Evolutionary conservation across 2,113 vertebrate species (phyloP).

Genomic region (Myotis davidii): DNA sequence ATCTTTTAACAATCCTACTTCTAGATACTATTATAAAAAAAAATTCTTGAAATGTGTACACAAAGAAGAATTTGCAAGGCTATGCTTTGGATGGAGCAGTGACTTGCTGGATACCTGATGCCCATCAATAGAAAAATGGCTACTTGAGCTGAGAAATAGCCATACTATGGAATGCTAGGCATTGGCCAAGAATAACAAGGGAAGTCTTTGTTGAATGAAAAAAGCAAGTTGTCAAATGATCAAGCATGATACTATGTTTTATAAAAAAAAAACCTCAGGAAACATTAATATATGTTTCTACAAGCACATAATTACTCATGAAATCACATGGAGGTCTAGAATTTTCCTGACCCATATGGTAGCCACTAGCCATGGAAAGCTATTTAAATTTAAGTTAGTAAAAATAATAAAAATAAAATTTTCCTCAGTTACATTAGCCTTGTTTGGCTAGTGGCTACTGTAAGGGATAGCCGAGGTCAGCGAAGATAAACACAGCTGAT

Average conservation of each 20-base stretch:
- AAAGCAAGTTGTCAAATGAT: not conserved
- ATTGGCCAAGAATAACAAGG: not conserved
- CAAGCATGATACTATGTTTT: not conserved
- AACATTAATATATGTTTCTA: not conserved
- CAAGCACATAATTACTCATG: not conserved
- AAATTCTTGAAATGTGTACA: not conserved
- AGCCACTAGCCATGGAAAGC: not conserved
- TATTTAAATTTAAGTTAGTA: not conserved
- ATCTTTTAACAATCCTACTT: slow-evolving; percentile 28
- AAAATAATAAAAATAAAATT: not conserved
- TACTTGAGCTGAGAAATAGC: not conserved
- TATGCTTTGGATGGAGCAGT: not conserved
- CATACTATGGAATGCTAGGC: not conserved
- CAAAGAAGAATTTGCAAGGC: not conserved
- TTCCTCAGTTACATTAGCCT: not conserved
- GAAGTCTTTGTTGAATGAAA: not conserved
- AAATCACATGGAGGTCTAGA: not conserved
- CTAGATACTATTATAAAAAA: not conserved
- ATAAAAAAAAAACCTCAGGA: not conserved
- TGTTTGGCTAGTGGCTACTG: not conserved
- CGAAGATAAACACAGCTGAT: not conserved
- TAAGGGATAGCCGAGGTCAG: not conserved
- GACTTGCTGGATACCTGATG: not conserved
- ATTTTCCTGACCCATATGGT: not conserved
- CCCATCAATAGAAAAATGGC: not conserved